Base-by-base conservation (phyloP, 2,888 invertebrate species). In the Drosophila tripunctata region DNA sequence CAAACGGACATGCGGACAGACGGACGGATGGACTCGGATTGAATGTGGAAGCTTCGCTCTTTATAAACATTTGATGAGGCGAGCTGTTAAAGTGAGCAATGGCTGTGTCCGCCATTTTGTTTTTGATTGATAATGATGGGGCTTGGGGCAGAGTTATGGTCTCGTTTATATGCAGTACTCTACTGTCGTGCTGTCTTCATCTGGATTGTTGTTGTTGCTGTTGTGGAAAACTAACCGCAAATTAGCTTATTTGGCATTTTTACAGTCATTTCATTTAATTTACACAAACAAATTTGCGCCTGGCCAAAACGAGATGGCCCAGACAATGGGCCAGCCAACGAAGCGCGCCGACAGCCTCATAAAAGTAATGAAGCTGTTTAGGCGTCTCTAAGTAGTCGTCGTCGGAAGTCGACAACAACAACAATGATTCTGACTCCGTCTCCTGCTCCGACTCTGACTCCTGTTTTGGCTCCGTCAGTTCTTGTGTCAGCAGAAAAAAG, bases 361-460 rank as follows among this genome's bases (percentile, higher is more conserved):
- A 88, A 84, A 84, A 88, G 88, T 88, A 84, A 84, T 84, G 83
- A 86, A 88, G 83, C 83, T 88, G 88, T 84, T 84, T 88, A 86
- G 83, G 88, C 83, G 86, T 74, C 83, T 88, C 84, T 86, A 85
- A 87, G 87, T 87, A 83, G 86, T 82, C 88, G 82, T 75, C 83
- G 51, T 40, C 27, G 86, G 76, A 78, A 75, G 79, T 82, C 71
- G 72, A 73, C 61, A 52, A 58, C 48, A 40, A 40, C 55, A 27
- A 33, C 72, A 27, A 22, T 4, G 47, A 31, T 30, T 17, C 15
- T 6, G 19, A 10, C 36, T 24, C 14, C n/a, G 24, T n/a, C 40
- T 35, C 24, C 21, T 55, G 50, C 50, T 38, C 22, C 12, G 15
- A n/a, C 38, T 33, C 38, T 2, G 31, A n/a, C 40, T 19, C 14